A percentile compares a stretch with the other conserved stretches of the same genome.
These are phyloP conservation scores for Tetranychus piercei DNA, from an alignment of 2,888 invertebrate genomes.

Conservation along the genomic window DNA sequence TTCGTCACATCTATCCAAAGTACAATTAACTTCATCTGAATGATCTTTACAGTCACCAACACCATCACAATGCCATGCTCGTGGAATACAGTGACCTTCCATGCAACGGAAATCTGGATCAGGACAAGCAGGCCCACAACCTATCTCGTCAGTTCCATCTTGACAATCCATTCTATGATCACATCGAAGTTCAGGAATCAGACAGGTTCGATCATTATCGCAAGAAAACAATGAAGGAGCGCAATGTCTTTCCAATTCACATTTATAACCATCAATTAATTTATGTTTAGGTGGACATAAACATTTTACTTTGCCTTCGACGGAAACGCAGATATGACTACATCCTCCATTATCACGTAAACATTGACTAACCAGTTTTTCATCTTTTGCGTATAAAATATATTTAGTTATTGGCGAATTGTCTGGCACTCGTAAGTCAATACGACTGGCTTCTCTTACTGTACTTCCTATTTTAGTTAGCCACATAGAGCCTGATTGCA, in stretches of 20 bases:
- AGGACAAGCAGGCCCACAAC: conserved; percentile 17
- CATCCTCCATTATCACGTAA: conserved; percentile 45
- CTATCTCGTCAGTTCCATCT: conserved; percentile 27
- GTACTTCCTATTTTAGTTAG: background rate
- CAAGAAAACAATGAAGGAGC: conserved; percentile 36
- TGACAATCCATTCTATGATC: conserved; percentile 26
- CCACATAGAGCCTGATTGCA: conserved; percentile 12
- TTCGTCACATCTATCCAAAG: background rate
- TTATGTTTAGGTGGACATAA: conserved; percentile 13
- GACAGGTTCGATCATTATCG: conserved; percentile 36
- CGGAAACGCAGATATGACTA: conserved; percentile 45
- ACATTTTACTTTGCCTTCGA: conserved; percentile 12
- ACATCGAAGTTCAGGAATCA: conserved; percentile 24
- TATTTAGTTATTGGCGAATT: conserved; percentile 16
- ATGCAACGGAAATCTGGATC: conserved; percentile 6
- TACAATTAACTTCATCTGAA: conserved; percentile 20
- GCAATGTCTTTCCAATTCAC: conserved; percentile 22
- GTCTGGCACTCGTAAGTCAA: background rate
- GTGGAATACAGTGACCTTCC: conserved; percentile 19
- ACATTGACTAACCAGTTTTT: conserved; percentile 34
- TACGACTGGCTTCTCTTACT: background rate
- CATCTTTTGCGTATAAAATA: conserved; percentile 26
- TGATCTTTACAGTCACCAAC: conserved; percentile 18
- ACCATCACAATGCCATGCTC: conserved; percentile 19
- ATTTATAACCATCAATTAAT: conserved; percentile 8